Percentiles rank a stretch among this genome's conserved stretches.
These are phyloP conservation scores for Mimumesa dahlbomi DNA, from an alignment of 2,888 invertebrate species.

Conservation along the genomic window DNA sequence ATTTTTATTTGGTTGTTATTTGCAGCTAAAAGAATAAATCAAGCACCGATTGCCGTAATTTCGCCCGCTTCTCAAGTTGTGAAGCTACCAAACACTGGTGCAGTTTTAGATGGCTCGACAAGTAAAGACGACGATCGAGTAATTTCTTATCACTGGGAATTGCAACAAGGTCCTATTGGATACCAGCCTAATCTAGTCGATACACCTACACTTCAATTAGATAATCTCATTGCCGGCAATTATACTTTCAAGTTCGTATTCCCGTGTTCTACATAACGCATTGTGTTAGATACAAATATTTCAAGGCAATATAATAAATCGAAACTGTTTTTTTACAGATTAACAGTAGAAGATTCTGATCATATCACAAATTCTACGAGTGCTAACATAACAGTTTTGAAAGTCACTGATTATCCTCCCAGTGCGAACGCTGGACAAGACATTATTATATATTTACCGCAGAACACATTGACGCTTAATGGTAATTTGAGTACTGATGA, in stretches of 20 bases:
- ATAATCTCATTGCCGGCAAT: slow-evolving; percentile 93
- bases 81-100: slow-evolving; percentile 93
- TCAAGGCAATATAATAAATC: background rate
- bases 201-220: slow-evolving; percentile 90
- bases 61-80: slow-evolving; percentile 93
- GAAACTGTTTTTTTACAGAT: slow-evolving; percentile 75
- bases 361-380: slow-evolving; percentile 91
- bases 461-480: slow-evolving; percentile 91
- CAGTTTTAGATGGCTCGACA: slow-evolving; percentile 91
- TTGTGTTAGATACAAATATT: background rate
- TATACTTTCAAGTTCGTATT: slow-evolving; percentile 88
- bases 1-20: slow-evolving; percentile 29
- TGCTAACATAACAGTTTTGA: slow-evolving; percentile 94
- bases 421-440: slow-evolving; percentile 96
- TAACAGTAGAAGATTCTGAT: slow-evolving; percentile 95
- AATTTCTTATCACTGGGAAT: slow-evolving; percentile 95
- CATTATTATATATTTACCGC: slow-evolving; percentile 93
- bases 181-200: slow-evolving; percentile 91
- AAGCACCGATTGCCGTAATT: slow-evolving; percentile 91
- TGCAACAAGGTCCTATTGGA: slow-evolving; percentile 91
- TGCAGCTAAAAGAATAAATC: slow-evolving; percentile 89
- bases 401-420: slow-evolving; percentile 96
- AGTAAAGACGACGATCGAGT: slow-evolving; percentile 93
- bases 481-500: slow-evolving; percentile 96
- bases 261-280: no score